Conservation (phyloP, 2,888 invertebrate genomes). For the Aphodius sticticus region DNA sequence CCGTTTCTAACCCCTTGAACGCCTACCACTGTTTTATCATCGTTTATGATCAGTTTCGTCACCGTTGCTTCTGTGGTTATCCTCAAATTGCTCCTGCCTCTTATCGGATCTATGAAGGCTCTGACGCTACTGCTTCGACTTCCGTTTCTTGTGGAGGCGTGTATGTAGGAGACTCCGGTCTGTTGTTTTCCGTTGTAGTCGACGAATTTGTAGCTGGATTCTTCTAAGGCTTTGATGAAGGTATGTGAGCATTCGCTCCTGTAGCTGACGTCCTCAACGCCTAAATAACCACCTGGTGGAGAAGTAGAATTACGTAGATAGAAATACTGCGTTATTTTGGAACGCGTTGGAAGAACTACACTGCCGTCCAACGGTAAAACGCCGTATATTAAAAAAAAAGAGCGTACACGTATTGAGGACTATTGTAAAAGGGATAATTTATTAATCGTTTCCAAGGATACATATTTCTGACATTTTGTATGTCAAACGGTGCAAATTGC, state of each 20-base stretch:
- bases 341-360: too few species aligned
- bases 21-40: conserved; percentile 60
- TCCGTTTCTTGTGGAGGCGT: conserved; percentile 68
- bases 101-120: conserved; percentile 69
- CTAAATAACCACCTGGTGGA: conserved; percentile 58
- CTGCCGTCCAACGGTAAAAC: too few species aligned
- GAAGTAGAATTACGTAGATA: too few species aligned
- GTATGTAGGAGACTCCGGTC: conserved; percentile 69
- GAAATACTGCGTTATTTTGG: too few species aligned
- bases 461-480: too few species aligned
- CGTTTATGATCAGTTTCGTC: conserved; percentile 72
- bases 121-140: conserved; percentile 72
- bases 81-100: conserved; percentile 70
- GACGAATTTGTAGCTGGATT: conserved; percentile 71
- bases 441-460: too few species aligned
- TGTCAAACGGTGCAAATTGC: too few species aligned
- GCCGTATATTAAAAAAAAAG: too few species aligned
- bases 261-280: conserved; percentile 55
- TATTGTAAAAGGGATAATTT: too few species aligned
- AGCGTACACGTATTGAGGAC: too few species aligned
- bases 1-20: conserved; percentile 66
- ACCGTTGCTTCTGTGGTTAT: conserved; percentile 70
- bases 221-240: conserved; percentile 69
- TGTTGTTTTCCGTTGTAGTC: conserved; percentile 74
- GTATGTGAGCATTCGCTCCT: conserved; percentile 62